Percentiles rank a stretch among this genome's conserved stretches.
phyloP scores from a whole-genome alignment of 2,797 vertebrate species.

The Morus bassanus region DNA sequence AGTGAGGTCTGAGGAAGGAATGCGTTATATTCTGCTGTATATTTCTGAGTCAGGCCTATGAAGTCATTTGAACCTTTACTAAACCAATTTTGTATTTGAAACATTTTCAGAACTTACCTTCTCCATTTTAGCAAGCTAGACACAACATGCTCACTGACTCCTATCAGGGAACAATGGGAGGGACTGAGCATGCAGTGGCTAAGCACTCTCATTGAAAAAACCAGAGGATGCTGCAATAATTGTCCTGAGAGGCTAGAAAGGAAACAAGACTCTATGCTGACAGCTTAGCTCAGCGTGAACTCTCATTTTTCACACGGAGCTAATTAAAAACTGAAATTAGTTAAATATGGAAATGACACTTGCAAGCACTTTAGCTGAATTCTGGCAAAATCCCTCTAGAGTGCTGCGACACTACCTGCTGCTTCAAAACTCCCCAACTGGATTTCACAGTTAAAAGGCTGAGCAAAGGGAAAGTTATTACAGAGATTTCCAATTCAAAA shows the following conservation, averaged over 20 bases:
- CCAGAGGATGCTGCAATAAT: constrained; percentile 75
- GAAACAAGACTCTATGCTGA: constrained; percentile 81
- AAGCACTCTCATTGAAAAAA: constrained; percentile 73
- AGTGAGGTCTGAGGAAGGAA: not conserved
- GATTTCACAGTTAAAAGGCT: constrained; percentile 84
- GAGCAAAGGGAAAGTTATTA: constrained; percentile 83
- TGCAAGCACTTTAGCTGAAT: constrained; percentile 85
- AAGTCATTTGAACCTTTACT: not conserved
- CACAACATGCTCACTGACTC: not conserved
- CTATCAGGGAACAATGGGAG: constrained; percentile 47
- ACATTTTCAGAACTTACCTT: constrained; percentile 35
- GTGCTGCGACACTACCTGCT: constrained; percentile 81
- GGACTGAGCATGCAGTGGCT: constrained; percentile 51
- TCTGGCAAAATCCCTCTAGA: constrained; percentile 83
- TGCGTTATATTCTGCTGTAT: not conserved
- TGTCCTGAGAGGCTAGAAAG: constrained; percentile 83
- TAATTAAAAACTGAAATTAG: constrained; percentile 89
- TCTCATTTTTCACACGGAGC: constrained; percentile 86
- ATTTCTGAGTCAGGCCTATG: not conserved
- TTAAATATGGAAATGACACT: constrained; percentile 88
- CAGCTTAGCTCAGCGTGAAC: constrained; percentile 84
- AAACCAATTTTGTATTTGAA: constrained; percentile 4
- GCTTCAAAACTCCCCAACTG: constrained; percentile 81
- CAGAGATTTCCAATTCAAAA: constrained; percentile 78
- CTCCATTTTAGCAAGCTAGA: constrained; percentile 26